phyloP scores from a whole-genome alignment of 92 coral and sea anemone genomes.

The Palythoa grandis region DNA sequence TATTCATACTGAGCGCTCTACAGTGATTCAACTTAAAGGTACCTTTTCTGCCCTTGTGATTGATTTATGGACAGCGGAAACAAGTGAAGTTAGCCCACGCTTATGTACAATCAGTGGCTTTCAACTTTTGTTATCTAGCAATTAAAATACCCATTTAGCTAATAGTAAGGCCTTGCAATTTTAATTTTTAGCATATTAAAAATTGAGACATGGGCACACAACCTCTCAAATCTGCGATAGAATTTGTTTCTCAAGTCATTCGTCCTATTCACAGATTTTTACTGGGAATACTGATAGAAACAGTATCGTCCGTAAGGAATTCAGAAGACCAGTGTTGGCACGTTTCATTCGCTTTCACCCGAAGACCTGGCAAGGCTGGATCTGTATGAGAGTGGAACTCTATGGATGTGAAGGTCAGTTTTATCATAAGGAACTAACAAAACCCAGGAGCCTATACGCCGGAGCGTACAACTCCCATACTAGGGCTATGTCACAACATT shows the following conservation, averaged over 20 bases:
- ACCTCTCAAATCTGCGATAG: neutral
- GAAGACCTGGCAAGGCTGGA: conserved; percentile 27
- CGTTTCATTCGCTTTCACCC: conserved; percentile 21
- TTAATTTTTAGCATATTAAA: neutral
- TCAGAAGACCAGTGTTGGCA: conserved; percentile 5
- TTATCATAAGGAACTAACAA: neutral
- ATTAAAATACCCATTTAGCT: too few species aligned
- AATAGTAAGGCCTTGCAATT: too few species aligned
- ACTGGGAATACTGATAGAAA: conserved; percentile 23
- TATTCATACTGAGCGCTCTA: too few species aligned
- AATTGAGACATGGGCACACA: neutral
- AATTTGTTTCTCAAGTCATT: neutral
- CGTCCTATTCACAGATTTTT: neutral
- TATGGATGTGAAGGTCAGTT: conserved; percentile 33
- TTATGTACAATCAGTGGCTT: too few species aligned
- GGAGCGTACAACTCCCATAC: too few species aligned
- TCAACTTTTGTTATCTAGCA: too few species aligned
- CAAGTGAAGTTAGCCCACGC: too few species aligned
- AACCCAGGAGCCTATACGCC: too few species aligned
- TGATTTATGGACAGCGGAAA: too few species aligned
- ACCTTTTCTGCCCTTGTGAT: too few species aligned
- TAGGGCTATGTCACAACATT: too few species aligned
- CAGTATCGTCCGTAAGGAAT: conserved; percentile 15
- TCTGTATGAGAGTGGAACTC: conserved; percentile 38
- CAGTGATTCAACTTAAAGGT: too few species aligned